Conservation (phyloP, 2,797 vertebrate genomes). For the Phoxinus dragarum region DNA sequence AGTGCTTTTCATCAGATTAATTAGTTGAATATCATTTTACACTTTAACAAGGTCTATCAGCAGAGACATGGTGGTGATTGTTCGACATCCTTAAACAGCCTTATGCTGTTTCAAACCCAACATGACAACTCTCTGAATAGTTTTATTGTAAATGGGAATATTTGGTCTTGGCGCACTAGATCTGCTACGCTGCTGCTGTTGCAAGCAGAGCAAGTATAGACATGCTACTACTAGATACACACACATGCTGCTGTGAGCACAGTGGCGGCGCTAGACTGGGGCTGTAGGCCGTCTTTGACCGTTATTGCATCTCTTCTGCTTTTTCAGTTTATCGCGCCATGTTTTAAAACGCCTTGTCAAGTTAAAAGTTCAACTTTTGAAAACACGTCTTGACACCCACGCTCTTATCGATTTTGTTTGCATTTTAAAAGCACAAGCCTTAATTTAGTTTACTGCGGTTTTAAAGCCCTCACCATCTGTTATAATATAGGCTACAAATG, state of each 20-base stretch:
- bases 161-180: background rate
- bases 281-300: too few species aligned
- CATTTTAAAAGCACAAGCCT: too few species aligned
- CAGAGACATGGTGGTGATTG: background rate
- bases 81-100: background rate
- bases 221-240: background rate
- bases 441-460: too few species aligned
- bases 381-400: too few species aligned
- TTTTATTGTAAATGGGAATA: background rate
- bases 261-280: too few species aligned
- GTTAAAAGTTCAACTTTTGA: too few species aligned
- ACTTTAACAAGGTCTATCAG: background rate
- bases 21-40: background rate
- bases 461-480: too few species aligned
- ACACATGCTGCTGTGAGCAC: background rate
- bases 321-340: too few species aligned
- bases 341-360: too few species aligned
- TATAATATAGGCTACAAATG: too few species aligned
- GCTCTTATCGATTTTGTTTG: too few species aligned
- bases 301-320: too few species aligned
- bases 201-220: background rate
- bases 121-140: background rate
- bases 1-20: constrained; percentile 18
- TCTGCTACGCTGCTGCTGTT: background rate
- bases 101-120: background rate